Evolutionary conservation across 2,888 invertebrate species (phyloP).

Genomic region (Cataglyphis rosenhaueri): DNA sequence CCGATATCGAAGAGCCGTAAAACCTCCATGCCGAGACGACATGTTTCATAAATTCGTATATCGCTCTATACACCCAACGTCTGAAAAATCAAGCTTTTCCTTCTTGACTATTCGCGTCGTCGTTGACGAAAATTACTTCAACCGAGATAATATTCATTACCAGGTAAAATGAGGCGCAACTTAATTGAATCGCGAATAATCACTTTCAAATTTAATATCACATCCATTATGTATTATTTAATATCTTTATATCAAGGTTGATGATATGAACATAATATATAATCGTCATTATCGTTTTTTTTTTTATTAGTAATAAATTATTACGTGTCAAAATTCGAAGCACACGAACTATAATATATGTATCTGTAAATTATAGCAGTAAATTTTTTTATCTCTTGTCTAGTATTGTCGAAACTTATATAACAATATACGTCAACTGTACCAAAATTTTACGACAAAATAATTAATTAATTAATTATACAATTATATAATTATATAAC

Average conservation of each 20-base stretch:
- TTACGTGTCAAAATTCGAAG: neutral
- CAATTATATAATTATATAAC: no score
- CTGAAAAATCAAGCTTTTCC: constrained; percentile 2
- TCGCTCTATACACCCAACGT: neutral
- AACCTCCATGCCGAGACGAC: constrained; percentile 36
- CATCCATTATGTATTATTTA: neutral
- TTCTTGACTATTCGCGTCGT: constrained; percentile 2
- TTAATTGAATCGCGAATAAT: constrained; percentile 6
- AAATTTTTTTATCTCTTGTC: neutral
- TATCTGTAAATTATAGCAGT: neutral
- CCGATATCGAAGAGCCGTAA: constrained; percentile 39
- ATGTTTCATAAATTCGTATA: constrained; percentile 45
- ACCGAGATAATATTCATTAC: neutral
- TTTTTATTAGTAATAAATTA: neutral
- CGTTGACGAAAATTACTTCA: constrained; percentile 37
- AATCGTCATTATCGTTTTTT: neutral
- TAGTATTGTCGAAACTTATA: neutral
- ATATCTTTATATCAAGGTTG: neutral
- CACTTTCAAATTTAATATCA: constrained; percentile 2
- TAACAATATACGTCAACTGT: constrained; percentile 5
- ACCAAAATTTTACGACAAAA: neutral
- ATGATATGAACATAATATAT: neutral
- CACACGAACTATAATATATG: constrained; percentile 5
- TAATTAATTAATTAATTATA: no score
- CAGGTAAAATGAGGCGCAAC: neutral